These are phyloP conservation scores for Nothocercus nigrocapillus DNA, from an alignment of 2,113 vertebrate genomes.

Conservation along the genomic window DNA sequence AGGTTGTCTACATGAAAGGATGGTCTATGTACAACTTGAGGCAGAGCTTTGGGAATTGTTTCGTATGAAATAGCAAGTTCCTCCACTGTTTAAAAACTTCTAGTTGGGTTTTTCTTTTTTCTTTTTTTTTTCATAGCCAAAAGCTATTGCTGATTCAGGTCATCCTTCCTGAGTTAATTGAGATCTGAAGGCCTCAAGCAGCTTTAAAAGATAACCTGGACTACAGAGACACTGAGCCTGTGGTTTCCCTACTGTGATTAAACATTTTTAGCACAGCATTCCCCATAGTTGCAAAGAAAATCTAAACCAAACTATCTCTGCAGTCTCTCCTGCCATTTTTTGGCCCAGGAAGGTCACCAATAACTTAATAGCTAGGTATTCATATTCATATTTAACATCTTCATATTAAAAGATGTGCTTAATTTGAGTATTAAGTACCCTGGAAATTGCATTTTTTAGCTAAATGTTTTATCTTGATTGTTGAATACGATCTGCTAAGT, in stretches of 20 bases:
- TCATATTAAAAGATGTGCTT: background rate
- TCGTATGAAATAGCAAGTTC: background rate
- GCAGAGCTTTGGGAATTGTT: background rate
- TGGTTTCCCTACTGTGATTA: background rate
- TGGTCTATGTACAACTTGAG: background rate
- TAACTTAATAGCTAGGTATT: background rate
- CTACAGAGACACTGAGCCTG: background rate
- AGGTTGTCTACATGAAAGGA: background rate
- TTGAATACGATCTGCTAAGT: background rate
- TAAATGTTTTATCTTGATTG: background rate
- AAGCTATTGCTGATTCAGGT: slow-evolving; percentile 2
- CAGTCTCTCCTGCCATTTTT: background rate
- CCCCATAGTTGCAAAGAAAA: background rate
- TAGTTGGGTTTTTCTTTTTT: background rate
- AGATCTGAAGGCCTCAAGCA: background rate
- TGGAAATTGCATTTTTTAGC: background rate
- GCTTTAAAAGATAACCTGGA: background rate
- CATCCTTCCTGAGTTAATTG: background rate
- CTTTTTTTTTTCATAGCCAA: background rate
- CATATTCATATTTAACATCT: background rate
- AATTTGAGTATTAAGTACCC: background rate
- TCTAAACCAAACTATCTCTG: background rate
- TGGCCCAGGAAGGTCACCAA: background rate
- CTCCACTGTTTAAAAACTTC: background rate
- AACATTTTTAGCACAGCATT: background rate